Evolutionary conservation across 64 coral and sea anemone genomes (phyloP).

Genomic region (Porites australiensis): DNA sequence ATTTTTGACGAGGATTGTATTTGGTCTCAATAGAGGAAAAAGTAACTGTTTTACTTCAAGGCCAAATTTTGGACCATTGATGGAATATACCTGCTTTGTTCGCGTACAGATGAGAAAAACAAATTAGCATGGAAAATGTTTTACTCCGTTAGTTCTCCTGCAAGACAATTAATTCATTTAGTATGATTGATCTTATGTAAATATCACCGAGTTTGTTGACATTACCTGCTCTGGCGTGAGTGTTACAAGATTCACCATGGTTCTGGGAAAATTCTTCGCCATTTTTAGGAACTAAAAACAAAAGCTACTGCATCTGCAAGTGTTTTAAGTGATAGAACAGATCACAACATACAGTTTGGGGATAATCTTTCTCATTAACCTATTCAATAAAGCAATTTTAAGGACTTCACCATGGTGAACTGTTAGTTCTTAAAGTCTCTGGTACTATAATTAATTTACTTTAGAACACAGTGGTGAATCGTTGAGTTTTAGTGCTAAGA

Average conservation of each 20-base stretch:
- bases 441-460: too few species aligned
- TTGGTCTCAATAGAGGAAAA: not conserved
- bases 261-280: not conserved
- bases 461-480: not conserved
- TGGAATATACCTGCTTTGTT: conserved; percentile 8
- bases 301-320: not conserved
- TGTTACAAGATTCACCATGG: too few species aligned
- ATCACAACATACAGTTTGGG: not conserved
- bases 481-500: conserved; percentile 2
- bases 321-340: not conserved
- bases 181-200: not conserved
- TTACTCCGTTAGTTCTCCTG: not conserved
- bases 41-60: not conserved
- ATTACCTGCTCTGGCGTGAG: too few species aligned
- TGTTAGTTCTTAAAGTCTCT: not conserved
- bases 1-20: too few species aligned
- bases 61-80: not conserved
- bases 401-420: conserved; percentile 6
- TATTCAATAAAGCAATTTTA: not conserved
- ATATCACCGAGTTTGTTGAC: too few species aligned
- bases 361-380: not conserved
- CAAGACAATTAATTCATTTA: not conserved
- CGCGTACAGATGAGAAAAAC: not conserved
- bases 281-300: not conserved
- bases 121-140: not conserved